Evolutionary conservation across 2,888 invertebrate genomes (phyloP), one percentile per base, ranked within the genome.

Genomic region (Lasioglossum marginatum): DNA sequence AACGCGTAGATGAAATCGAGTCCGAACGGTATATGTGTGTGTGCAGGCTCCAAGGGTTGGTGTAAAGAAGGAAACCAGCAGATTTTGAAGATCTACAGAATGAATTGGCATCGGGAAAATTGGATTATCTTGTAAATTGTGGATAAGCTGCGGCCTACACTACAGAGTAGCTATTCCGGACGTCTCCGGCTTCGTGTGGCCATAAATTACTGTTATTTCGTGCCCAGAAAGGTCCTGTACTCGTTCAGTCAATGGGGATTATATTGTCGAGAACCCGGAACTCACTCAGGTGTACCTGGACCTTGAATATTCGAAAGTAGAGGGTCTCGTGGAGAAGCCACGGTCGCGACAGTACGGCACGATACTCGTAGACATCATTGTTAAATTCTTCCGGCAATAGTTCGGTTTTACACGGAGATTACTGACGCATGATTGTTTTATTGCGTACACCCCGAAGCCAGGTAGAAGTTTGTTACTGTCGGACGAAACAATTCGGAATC

Each of bases 81-180:
- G 52, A 81, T 57, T 48, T 10, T 4, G 57, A 34, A 86, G 83
- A 89, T 85, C 87, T 77, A 78, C 73, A 84, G 88, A 90, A 89
- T 91, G 90, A 92, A 92, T 90, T 70, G 40, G 87, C 79, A 79
- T 87, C 60, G 82, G 81, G 84, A 87, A 92, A 93, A 93, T 93
- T 93, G 93, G 91, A 93, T 92, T 92, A 91, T 83, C 84, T 88
- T 88, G 90, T 92, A 93, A 92, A 92, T 93, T 92, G 91, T 87
- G 90, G 90, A 89, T 93, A 92, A 92, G 92, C 92, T 88, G 75
- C 66, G 88, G 92, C 89, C 92, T 92, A 92, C 88, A 88, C 81
- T 85, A 87, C 77, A 45, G 34, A 52, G 31, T 77, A 80, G 73
- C 83, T 77, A 81, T 82, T 87, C 85, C 78, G 72, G 82, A 75